Conservation (phyloP, 2,888 invertebrate genomes). For the Polyommatus icarus region DNA sequence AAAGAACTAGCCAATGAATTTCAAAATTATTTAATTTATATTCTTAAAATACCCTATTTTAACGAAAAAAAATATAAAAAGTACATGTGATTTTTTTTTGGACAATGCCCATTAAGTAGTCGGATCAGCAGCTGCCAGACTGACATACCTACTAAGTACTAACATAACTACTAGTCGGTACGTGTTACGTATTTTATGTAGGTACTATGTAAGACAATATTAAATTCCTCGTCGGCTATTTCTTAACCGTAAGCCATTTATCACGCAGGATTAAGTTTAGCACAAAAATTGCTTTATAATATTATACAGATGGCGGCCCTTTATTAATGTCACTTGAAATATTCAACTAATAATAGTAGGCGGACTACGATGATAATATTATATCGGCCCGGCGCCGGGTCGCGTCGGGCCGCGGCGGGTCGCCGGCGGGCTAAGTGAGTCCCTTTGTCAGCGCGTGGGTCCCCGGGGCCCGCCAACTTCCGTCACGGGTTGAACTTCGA, state of each 20-base stretch:
- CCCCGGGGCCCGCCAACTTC: not conserved
- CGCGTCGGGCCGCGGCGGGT: not conserved
- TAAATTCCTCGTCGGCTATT: not conserved
- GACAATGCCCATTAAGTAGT: too few relatives aligned
- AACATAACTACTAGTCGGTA: too few relatives aligned
- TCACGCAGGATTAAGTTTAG: not conserved
- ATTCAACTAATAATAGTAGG: not conserved
- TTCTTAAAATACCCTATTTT: too few relatives aligned
- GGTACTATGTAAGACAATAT: not conserved
- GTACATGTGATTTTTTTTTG: too few relatives aligned
- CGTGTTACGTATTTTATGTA: not conserved
- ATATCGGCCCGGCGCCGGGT: not conserved
- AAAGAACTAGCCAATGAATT: too few relatives aligned
- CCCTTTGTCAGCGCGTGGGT: not conserved
- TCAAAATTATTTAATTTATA: too few relatives aligned
- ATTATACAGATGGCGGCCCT: not conserved
- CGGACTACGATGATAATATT: not conserved
- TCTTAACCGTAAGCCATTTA: not conserved
- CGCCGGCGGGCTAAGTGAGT: not conserved
- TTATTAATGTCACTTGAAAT: slow-evolving; percentile 1
- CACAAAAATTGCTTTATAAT: not conserved
- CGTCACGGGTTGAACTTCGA: not conserved
- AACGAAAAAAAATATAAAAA: too few relatives aligned
- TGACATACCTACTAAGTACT: too few relatives aligned
- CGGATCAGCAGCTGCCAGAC: too few relatives aligned